Percentiles rank a stretch among this genome's conserved stretches.
phyloP scores from a whole-genome alignment of 2,113 vertebrate species.

The Engraulis encrasicolus region DNA sequence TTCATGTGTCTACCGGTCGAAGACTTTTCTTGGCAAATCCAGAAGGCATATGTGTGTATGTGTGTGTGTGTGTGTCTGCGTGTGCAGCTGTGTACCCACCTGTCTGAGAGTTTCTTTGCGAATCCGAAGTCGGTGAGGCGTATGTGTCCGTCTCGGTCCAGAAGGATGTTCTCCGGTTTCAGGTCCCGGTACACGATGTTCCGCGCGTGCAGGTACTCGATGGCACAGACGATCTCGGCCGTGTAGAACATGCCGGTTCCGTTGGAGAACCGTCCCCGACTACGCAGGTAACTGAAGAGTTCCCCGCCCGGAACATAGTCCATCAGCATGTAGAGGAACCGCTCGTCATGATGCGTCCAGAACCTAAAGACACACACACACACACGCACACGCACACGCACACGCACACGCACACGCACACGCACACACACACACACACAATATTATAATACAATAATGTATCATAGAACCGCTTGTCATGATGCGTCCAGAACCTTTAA shows the following conservation, averaged over 20 bases:
- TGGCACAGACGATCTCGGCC: constrained; percentile 88
- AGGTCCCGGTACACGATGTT: constrained; percentile 94
- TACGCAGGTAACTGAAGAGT: constrained; percentile 91
- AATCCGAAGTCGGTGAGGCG: constrained; percentile 96
- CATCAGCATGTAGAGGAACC: constrained; percentile 94
- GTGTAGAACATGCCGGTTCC: constrained; percentile 86
- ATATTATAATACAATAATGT: too few species aligned
- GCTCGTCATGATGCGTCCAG: constrained; percentile 91
- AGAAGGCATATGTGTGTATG: background rate
- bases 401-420: background rate
- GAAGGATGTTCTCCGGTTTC: constrained; percentile 94
- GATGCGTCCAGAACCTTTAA: too few species aligned
- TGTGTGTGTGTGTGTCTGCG: background rate
- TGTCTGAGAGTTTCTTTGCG: constrained; percentile 92
- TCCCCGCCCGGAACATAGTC: constrained; percentile 92
- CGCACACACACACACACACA: too few species aligned
- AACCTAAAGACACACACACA: constrained; percentile 71
- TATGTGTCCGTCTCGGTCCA: constrained; percentile 92
- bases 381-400: background rate
- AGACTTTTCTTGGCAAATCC: too few species aligned
- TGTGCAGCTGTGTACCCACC: constrained; percentile 68
- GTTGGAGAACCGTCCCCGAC: constrained; percentile 89
- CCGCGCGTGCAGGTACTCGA: constrained; percentile 92
- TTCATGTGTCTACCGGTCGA: background rate
- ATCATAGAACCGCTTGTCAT: background rate